Conservation (phyloP, 2,797 vertebrate genomes). For the Lithobates sylvaticus region DNA sequence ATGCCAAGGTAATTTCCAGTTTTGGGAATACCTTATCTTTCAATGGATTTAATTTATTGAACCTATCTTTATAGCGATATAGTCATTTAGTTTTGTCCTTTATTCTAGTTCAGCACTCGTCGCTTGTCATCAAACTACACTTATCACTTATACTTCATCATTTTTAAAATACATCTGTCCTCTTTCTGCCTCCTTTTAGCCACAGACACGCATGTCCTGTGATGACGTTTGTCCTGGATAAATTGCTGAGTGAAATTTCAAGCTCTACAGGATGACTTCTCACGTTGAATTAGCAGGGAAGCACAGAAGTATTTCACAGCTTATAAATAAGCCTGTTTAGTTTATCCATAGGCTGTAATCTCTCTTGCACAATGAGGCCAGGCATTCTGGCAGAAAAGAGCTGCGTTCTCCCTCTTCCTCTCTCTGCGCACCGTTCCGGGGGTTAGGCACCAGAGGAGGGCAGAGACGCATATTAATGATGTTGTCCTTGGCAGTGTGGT, state of each 20-base stretch:
- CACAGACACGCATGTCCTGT: conserved; percentile 10
- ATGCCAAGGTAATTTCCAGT: too few species aligned
- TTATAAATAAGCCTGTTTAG: conserved; percentile 61
- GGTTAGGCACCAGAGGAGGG: conserved; percentile 54
- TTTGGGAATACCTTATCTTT: too few species aligned
- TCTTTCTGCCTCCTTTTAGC: neutral
- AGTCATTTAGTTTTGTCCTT: neutral
- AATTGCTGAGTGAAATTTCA: conserved; percentile 38
- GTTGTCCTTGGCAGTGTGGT: conserved; percentile 62
- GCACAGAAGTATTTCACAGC: conserved; percentile 51
- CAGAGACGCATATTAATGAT: conserved; percentile 60
- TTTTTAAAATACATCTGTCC: neutral
- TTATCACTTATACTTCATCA: neutral
- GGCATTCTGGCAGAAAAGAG: conserved; percentile 54
- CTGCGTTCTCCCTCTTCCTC: conserved; percentile 44
- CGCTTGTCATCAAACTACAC: neutral
- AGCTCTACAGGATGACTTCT: conserved; percentile 51
- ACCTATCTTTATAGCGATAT: neutral
- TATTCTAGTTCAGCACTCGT: neutral
- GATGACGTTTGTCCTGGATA: conserved; percentile 10
- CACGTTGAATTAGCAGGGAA: conserved; percentile 54
- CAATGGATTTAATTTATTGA: neutral
- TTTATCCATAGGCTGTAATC: conserved; percentile 57
- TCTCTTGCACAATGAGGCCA: conserved; percentile 59
- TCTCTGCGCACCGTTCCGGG: conserved; percentile 37